Percentiles rank a stretch among this genome's conserved stretches.
Conservation (phyloP, 1,140 invertebrate species). For the Palaemon carinicauda region DNA sequence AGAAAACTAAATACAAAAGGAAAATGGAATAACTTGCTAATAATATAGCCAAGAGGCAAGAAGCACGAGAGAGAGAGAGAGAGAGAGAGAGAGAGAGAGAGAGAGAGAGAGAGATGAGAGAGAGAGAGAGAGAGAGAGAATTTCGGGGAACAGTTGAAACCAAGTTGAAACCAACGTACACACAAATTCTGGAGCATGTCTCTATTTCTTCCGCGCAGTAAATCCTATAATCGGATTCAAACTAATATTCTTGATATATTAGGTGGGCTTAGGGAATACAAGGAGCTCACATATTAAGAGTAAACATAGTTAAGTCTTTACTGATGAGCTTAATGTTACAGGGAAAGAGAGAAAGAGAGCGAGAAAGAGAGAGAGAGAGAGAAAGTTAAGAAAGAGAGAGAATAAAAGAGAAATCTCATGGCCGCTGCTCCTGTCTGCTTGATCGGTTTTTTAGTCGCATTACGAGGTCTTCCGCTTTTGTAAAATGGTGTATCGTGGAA, state of each 20-base stretch:
- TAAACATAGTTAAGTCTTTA: constrained; percentile 54
- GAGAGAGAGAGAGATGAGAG: not conserved
- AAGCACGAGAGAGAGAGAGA: not conserved
- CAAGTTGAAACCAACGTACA: not conserved
- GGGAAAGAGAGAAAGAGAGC: not conserved
- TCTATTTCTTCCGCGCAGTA: not conserved
- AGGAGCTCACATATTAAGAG: constrained; percentile 55
- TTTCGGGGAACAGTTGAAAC: too few species aligned
- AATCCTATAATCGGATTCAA: constrained; percentile 41
- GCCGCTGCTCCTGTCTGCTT: not conserved
- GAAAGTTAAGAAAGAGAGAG: not conserved
- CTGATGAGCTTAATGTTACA: constrained; percentile 51
- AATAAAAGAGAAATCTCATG: not conserved
- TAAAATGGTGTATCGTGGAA: too few species aligned
- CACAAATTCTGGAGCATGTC: not conserved
- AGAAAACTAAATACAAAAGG: not conserved
- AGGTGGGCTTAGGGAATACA: constrained; percentile 33
- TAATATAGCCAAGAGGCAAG: not conserved
- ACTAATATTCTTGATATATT: constrained; percentile 57
- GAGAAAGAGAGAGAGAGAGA: too few species aligned
- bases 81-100: not conserved
- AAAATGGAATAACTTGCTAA: not conserved
- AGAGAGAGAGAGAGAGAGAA: too few species aligned
- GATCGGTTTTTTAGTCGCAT: too few species aligned
- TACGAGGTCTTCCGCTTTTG: too few species aligned